Evolutionary conservation across 2,888 invertebrate genomes (phyloP).

Genomic region (Lepidocyrtoides sp.): DNA sequence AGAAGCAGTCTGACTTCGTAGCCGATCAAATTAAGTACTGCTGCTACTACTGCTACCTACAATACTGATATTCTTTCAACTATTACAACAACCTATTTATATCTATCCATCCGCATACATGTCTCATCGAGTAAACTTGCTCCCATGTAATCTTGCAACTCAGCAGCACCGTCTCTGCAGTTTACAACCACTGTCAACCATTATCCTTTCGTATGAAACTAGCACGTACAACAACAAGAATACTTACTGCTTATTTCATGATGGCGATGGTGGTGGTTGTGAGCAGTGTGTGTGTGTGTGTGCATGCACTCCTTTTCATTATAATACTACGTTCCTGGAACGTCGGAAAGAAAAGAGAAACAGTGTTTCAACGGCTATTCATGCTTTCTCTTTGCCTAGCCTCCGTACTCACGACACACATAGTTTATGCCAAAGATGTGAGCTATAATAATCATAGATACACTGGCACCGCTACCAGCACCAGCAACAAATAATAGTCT

Average conservation of each 20-base stretch:
- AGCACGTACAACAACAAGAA: constrained; percentile 59
- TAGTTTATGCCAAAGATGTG: constrained; percentile 13
- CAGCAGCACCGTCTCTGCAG: constrained; percentile 54
- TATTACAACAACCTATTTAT: neutral
- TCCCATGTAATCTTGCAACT: constrained; percentile 53
- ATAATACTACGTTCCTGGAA: constrained; percentile 10
- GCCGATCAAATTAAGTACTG: neutral
- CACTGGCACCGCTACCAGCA: neutral
- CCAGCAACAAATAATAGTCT: neutral
- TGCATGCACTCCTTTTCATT: constrained; percentile 31
- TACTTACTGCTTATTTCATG: constrained; percentile 19
- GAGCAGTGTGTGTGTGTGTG: constrained; percentile 6
- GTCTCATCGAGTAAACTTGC: constrained; percentile 52
- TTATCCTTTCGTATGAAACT: constrained; percentile 58
- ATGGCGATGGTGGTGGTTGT: neutral
- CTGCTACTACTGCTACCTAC: neutral
- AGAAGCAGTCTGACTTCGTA: constrained; percentile 21
- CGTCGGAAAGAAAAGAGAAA: constrained; percentile 45
- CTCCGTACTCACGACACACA: neutral
- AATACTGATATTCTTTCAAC: neutral
- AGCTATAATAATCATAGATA: constrained; percentile 31
- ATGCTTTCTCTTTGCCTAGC: constrained; percentile 38
- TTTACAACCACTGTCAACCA: constrained; percentile 68
- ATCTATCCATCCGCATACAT: constrained; percentile 17
- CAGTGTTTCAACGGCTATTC: constrained; percentile 35